phyloP scores from a whole-genome alignment of 2,797 vertebrate species.

The Crenuchus spilurus region DNA sequence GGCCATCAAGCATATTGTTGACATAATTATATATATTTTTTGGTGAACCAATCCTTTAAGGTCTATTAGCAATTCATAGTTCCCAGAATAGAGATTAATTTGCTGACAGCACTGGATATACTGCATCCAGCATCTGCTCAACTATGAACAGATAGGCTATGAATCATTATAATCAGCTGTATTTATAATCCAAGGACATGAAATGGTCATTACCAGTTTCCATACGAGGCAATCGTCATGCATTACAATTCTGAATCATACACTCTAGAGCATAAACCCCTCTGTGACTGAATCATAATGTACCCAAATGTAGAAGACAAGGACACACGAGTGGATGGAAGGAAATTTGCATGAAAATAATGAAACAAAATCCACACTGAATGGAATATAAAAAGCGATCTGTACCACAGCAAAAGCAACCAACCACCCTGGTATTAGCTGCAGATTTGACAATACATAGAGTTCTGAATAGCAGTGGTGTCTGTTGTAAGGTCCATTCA shows the following conservation, averaged over 20 bases:
- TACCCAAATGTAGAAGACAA: not conserved
- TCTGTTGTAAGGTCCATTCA: too few relatives aligned
- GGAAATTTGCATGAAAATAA: not conserved
- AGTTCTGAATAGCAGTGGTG: too few relatives aligned
- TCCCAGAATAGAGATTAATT: not conserved
- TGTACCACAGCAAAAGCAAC: too few relatives aligned
- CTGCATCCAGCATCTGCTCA: not conserved
- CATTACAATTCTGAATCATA: constrained; percentile 5
- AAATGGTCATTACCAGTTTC: not conserved
- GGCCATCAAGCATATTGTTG: too few relatives aligned
- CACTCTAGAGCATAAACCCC: not conserved
- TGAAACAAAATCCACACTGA: not conserved
- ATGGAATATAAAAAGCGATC: not conserved
- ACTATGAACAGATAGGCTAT: not conserved
- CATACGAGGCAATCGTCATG: not conserved
- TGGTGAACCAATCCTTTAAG: too few relatives aligned
- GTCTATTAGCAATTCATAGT: not conserved
- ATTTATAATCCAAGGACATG: constrained; percentile 19
- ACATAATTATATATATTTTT: too few relatives aligned
- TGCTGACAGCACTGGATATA: not conserved
- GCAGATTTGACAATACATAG: too few relatives aligned
- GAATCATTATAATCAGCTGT: constrained; percentile 15
- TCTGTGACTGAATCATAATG: not conserved
- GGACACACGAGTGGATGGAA: not conserved
- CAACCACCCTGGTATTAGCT: too few relatives aligned